phyloP scores from a whole-genome alignment of 1,140 invertebrate genomes.

The Sycophaga agraensis region DNA sequence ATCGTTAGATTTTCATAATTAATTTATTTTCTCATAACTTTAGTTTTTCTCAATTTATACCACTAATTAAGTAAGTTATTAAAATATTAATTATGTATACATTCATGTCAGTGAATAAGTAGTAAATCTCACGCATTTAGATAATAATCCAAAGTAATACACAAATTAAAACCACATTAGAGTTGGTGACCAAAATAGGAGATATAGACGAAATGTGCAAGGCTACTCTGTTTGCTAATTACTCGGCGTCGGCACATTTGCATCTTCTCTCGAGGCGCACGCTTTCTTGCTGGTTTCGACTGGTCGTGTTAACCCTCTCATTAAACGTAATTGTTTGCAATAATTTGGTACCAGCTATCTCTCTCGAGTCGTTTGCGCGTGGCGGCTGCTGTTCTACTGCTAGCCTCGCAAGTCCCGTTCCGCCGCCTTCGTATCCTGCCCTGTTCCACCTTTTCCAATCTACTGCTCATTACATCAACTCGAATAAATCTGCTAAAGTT shows the following conservation, averaged over 20 bases:
- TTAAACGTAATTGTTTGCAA: conserved; percentile 54
- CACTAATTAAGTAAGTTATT: too few species aligned
- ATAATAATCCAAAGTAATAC: too few species aligned
- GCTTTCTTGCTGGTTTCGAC: conserved; percentile 7
- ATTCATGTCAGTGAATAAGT: too few species aligned
- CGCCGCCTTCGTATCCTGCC: neutral
- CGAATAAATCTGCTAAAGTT: neutral
- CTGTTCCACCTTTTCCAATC: neutral
- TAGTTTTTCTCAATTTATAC: too few species aligned
- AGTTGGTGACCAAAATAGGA: neutral
- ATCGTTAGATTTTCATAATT: too few species aligned
- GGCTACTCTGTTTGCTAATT: conserved; percentile 48
- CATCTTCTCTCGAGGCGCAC: conserved; percentile 40
- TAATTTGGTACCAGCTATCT: conserved; percentile 49
- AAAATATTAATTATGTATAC: too few species aligned
- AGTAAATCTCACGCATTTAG: too few species aligned
- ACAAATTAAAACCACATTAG: too few species aligned
- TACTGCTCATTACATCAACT: neutral
- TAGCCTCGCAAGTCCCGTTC: neutral
- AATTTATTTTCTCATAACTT: too few species aligned
- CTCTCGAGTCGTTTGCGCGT: conserved; percentile 16
- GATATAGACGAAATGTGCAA: neutral
- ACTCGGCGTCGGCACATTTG: conserved; percentile 47
- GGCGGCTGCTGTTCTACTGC: neutral
- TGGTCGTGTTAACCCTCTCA: conserved; percentile 48